Conservation (phyloP, 2,888 invertebrate genomes). For the Pheosia tremula region DNA sequence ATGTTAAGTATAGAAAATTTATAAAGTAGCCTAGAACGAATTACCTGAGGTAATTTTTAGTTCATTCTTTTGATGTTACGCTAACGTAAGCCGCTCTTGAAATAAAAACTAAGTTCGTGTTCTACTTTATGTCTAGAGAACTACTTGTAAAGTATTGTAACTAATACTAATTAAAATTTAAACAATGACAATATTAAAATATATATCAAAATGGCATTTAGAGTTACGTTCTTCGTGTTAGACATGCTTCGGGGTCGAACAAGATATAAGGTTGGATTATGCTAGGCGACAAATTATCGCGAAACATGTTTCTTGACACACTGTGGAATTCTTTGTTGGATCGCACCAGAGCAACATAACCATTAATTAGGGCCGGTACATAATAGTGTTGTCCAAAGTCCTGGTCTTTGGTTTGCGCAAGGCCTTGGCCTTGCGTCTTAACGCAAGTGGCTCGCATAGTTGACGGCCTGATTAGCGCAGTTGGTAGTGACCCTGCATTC, state of each 20-base stretch:
- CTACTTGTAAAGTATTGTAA: constrained; percentile 70
- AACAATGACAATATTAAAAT: constrained; percentile 83
- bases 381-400: no score
- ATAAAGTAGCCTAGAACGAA: constrained; percentile 43
- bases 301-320: no score
- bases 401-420: no score
- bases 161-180: constrained; percentile 72
- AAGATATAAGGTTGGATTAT: constrained; percentile 47
- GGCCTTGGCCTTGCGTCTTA: no score
- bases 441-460: no score
- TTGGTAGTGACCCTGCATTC: no score
- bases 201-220: constrained; percentile 76
- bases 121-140: constrained; percentile 66
- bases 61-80: constrained; percentile 45
- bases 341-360: no score
- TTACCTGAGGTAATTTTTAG: constrained; percentile 51
- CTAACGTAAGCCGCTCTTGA: constrained; percentile 51
- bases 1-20: constrained; percentile 51
- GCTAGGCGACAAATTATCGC: no score
- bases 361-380: no score
- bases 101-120: constrained; percentile 58
- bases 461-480: no score
- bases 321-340: no score
- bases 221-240: constrained; percentile 75
- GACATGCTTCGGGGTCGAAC: constrained; percentile 67